These are phyloP conservation scores for Dinocampus coccinellae DNA, from an alignment of 2,888 invertebrate species.

Conservation along the genomic window DNA sequence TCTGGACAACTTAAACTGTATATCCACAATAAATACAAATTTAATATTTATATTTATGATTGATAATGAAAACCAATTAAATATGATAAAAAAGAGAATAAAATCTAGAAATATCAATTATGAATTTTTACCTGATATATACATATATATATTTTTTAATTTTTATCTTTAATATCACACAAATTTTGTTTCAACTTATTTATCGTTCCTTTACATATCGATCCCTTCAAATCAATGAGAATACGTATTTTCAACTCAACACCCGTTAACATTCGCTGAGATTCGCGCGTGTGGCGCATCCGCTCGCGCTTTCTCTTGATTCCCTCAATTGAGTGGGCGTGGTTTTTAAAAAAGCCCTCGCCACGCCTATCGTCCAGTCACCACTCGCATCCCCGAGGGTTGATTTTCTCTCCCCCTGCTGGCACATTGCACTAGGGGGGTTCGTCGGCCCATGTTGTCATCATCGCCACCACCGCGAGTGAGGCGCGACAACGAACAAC, in stretches of 20 bases:
- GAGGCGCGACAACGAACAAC: conserved; percentile 38
- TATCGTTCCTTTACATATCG: conserved; percentile 16
- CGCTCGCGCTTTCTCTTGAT: not conserved
- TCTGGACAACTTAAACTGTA: not conserved
- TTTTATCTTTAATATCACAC: not conserved
- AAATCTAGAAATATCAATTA: not conserved
- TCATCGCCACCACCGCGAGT: conserved; percentile 20
- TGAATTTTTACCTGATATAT: not conserved
- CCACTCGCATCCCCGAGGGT: conserved; percentile 36
- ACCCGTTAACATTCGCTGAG: conserved; percentile 15
- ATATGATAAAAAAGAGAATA: not conserved
- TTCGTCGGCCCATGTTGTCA: conserved; percentile 24
- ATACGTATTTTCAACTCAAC: not conserved
- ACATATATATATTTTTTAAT: not conserved
- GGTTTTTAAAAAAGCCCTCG: conserved; percentile 50
- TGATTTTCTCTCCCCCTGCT: conserved; percentile 35
- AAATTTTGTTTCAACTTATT: not conserved
- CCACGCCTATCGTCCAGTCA: conserved; percentile 49
- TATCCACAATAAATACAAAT: not conserved
- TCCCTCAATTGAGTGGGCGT: conserved; percentile 47
- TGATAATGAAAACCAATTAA: too few species aligned
- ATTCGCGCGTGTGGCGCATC: conserved; percentile 14
- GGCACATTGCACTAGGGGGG: conserved; percentile 30
- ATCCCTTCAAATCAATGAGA: conserved; percentile 1
- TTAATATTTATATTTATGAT: not conserved